These are phyloP conservation scores for Conomelus anceps DNA, from an alignment of 2,888 invertebrate genomes.

Conservation along the genomic window DNA sequence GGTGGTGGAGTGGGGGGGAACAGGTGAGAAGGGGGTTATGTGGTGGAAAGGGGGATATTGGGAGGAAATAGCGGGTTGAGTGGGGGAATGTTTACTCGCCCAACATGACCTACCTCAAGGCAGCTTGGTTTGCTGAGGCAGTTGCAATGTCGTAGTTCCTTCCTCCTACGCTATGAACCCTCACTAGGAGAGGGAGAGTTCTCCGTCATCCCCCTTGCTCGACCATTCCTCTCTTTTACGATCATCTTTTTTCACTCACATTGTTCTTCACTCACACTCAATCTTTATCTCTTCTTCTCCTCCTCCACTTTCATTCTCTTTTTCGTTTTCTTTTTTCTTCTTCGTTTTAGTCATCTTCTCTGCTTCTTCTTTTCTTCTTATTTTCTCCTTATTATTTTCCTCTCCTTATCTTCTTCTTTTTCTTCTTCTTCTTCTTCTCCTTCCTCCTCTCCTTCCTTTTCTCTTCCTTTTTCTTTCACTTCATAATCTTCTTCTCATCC, in stretches of 20 bases:
- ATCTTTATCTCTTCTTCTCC: background rate
- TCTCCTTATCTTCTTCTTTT: background rate
- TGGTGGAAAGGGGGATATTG: too few relatives aligned
- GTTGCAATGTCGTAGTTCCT: background rate
- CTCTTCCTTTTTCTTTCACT: background rate
- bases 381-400: background rate
- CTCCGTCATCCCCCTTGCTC: too few relatives aligned
- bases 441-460: background rate
- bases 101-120: background rate
- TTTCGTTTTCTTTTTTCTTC: background rate
- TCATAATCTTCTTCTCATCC: background rate
- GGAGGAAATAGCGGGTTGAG: too few relatives aligned
- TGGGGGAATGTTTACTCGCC: background rate
- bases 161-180: too few relatives aligned
- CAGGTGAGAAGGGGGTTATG: too few relatives aligned
- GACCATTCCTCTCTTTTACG: too few relatives aligned
- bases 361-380: background rate
- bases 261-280: too few relatives aligned
- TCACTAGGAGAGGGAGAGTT: background rate
- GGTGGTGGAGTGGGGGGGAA: background rate
- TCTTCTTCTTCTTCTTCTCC: background rate
- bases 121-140: background rate
- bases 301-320: background rate
- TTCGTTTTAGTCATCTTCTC: background rate
- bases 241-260: too few relatives aligned